These are phyloP conservation scores for Pimpla rufipes DNA, from an alignment of 2,888 invertebrate genomes.

Conservation along the genomic window DNA sequence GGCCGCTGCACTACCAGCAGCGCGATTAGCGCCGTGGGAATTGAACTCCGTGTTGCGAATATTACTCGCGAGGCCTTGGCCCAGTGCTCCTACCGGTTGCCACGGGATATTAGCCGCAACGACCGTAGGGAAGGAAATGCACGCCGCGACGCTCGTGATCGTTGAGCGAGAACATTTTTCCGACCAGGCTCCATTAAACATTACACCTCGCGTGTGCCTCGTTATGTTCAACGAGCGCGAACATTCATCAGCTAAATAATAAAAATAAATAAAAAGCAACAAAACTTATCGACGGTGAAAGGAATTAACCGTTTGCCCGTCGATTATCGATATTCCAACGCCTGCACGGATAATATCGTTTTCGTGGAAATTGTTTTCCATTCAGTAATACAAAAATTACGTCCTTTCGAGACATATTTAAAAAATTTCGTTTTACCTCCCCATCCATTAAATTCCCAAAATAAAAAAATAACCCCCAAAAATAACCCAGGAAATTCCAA, in stretches of 20 bases:
- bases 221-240: constrained; percentile 31
- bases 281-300: constrained; percentile 47
- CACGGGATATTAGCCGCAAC: constrained; percentile 36
- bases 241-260: constrained; percentile 26
- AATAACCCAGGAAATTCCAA: too few species aligned
- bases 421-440: too few species aligned
- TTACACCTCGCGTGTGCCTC: constrained; percentile 13
- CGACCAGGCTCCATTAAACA: neutral
- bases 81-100: constrained; percentile 71
- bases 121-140: constrained; percentile 58
- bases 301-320: constrained; percentile 42
- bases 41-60: constrained; percentile 65
- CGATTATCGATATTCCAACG: constrained; percentile 5
- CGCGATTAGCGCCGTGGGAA: constrained; percentile 74
- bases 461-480: too few species aligned
- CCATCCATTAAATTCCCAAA: too few species aligned
- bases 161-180: constrained; percentile 20
- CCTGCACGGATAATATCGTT: neutral
- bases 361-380: neutral
- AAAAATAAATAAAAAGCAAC: constrained; percentile 24
- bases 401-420: too few species aligned
- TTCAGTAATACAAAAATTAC: neutral
- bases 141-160: neutral
- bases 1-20: too few species aligned
- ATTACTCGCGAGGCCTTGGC: constrained; percentile 74